phyloP scores from a whole-genome alignment of 2,113 vertebrate genomes.

The Kryptolebias marmoratus region DNA sequence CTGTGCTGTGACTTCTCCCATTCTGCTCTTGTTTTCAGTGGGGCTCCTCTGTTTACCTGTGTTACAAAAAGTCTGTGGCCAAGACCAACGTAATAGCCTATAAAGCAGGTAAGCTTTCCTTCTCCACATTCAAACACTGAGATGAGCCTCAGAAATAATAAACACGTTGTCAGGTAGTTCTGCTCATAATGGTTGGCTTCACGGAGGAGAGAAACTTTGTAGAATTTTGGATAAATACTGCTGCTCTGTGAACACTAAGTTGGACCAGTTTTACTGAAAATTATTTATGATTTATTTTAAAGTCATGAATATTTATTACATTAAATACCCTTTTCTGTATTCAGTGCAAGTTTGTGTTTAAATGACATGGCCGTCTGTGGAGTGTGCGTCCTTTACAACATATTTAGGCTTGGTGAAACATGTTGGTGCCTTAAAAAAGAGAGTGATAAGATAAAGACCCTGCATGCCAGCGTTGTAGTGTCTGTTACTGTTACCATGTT shows the following conservation, averaged over 20 bases:
- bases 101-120: slow-evolving; percentile 89
- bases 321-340: background rate
- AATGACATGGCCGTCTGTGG: background rate
- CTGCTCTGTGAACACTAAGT: background rate
- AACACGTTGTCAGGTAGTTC: background rate
- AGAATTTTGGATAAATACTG: background rate
- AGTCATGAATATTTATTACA: slow-evolving; percentile 1
- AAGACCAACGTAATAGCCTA: slow-evolving; percentile 97
- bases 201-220: background rate
- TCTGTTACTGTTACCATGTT: background rate
- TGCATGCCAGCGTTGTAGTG: background rate
- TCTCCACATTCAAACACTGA: slow-evolving; percentile 17
- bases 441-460: slow-evolving; percentile 13
- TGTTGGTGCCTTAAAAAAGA: slow-evolving; percentile 11
- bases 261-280: background rate
- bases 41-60: slow-evolving; percentile 96
- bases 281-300: background rate
- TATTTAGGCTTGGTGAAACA: slow-evolving; percentile 35
- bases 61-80: slow-evolving; percentile 98
- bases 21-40: slow-evolving; percentile 80
- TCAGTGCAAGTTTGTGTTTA: background rate
- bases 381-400: background rate
- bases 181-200: background rate
- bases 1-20: background rate
- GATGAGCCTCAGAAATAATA: slow-evolving; percentile 10